Evolutionary conservation across 2,888 invertebrate genomes (phyloP).

Genomic region (Hetaerina titia): DNA sequence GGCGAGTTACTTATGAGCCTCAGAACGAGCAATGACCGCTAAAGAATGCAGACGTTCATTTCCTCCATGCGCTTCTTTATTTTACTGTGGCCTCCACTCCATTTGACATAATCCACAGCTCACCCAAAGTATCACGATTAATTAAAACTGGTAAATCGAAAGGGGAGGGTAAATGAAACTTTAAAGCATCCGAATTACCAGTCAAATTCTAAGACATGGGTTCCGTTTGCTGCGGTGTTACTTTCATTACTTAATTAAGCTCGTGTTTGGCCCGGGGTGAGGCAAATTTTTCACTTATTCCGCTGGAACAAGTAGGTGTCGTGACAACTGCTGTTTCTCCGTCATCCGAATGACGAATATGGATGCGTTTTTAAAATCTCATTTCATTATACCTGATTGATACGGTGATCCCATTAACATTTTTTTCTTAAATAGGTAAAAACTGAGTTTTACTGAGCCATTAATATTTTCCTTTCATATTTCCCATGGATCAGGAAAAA

Average conservation of each 20-base stretch:
- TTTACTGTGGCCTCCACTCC: neutral
- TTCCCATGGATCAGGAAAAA: no score
- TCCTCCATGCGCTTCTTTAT: neutral
- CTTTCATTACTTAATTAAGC: neutral
- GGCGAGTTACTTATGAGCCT: neutral
- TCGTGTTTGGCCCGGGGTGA: neutral
- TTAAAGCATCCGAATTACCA: neutral
- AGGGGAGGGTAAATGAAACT: neutral
- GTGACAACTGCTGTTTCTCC: no score
- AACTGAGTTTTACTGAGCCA: no score
- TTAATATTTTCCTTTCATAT: no score
- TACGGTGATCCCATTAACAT: no score
- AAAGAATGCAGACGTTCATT: constrained; percentile 33
- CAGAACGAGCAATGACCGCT: neutral
- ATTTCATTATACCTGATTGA: no score
- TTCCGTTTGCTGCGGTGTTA: neutral
- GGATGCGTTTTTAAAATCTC: no score
- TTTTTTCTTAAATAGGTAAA: no score
- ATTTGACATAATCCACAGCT: constrained; percentile 1
- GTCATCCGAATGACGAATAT: no score
- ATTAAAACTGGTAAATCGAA: neutral
- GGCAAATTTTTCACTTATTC: no score
- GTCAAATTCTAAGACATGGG: neutral
- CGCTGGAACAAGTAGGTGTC: no score
- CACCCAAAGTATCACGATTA: neutral